These are phyloP conservation scores for Sebastes umbrosus DNA, from an alignment of 2,797 vertebrate genomes.

Conservation along the genomic window DNA sequence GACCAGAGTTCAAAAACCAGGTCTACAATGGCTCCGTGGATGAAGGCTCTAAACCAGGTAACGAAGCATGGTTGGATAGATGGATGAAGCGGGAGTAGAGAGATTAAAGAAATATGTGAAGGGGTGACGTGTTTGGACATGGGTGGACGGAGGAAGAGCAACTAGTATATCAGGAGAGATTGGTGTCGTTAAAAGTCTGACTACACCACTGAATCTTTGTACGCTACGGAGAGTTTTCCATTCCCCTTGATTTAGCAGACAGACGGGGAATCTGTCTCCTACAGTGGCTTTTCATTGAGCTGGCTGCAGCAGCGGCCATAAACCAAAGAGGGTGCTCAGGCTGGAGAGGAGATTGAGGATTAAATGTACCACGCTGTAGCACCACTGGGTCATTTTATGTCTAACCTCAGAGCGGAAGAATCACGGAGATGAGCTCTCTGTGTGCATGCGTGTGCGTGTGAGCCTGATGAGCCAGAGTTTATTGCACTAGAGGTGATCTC, in stretches of 20 bases:
- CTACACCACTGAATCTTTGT: constrained; percentile 38
- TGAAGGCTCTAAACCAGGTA: constrained; percentile 95
- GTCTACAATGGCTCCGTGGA: constrained; percentile 95
- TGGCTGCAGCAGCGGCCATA: constrained; percentile 36
- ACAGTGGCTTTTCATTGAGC: constrained; percentile 62
- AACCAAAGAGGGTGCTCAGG: constrained; percentile 56
- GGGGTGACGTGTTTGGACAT: background rate
- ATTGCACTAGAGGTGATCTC: constrained; percentile 50
- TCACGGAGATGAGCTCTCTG: constrained; percentile 44
- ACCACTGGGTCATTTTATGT: constrained; percentile 68
- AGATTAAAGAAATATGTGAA: background rate
- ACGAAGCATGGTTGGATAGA: background rate
- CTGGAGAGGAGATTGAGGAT: constrained; percentile 66
- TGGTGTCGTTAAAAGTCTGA: constrained; percentile 34
- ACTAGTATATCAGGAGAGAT: constrained; percentile 1
- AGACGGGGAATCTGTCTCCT: constrained; percentile 40
- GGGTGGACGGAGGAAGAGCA: background rate
- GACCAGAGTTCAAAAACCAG: constrained; percentile 92
- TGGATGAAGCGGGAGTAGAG: background rate
- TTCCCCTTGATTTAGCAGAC: constrained; percentile 53
- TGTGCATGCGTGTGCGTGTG: constrained; percentile 36
- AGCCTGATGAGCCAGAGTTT: constrained; percentile 57
- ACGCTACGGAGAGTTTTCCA: constrained; percentile 41
- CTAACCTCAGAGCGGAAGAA: constrained; percentile 58
- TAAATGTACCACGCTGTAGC: constrained; percentile 69